A percentile compares a stretch with the other conserved stretches of the same genome.
Evolutionary conservation across 1,140 invertebrate genomes (phyloP).

Genomic region (Gonatopus flavifemur): DNA sequence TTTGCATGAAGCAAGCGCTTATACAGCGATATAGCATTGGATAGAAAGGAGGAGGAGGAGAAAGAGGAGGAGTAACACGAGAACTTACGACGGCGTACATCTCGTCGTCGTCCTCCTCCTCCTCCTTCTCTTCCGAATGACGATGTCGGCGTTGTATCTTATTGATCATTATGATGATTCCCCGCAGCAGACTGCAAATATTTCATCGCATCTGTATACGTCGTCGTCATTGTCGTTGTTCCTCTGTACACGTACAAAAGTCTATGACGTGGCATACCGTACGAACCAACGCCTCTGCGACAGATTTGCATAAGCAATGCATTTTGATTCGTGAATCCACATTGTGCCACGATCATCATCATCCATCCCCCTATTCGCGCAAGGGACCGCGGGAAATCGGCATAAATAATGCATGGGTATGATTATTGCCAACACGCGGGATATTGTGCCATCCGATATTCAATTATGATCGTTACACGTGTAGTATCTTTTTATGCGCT

Average conservation of each 20-base stretch:
- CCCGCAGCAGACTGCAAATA: conserved; percentile 36
- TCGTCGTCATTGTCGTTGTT: neutral
- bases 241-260: no score
- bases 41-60: neutral
- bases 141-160: conserved; percentile 37
- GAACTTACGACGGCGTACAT: conserved; percentile 17
- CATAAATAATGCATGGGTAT: conserved; percentile 58
- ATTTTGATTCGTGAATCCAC: conserved; percentile 53
- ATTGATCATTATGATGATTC: conserved; percentile 51
- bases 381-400: conserved; percentile 38
- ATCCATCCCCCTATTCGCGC: neutral
- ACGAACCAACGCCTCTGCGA: conserved; percentile 21
- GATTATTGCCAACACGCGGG: conserved; percentile 39
- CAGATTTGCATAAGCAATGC: conserved; percentile 59
- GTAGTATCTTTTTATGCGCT: neutral
- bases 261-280: no score
- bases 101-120: no score
- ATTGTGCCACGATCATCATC: conserved; percentile 27
- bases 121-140: no score
- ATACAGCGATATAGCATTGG: neutral
- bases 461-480: neutral
- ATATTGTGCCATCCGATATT: conserved; percentile 14
- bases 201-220: conserved; percentile 10
- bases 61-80: conserved; percentile 1
- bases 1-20: conserved; percentile 25